phyloP scores from a whole-genome alignment of 2,113 vertebrate genomes.

The Choloepus hoffmanni region DNA sequence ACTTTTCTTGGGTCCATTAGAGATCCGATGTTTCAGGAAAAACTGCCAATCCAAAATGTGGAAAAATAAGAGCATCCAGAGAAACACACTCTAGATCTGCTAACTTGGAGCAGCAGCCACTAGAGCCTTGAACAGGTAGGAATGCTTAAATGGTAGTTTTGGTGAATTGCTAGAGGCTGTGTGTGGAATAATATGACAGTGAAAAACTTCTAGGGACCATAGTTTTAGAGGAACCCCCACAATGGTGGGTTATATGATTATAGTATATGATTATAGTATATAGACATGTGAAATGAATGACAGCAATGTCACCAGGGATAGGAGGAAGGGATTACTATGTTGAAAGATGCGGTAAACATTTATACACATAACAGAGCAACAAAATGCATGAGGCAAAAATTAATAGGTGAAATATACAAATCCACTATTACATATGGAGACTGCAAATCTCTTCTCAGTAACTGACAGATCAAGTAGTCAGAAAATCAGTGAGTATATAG shows the following conservation, averaged over 20 bases:
- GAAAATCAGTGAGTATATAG: neutral
- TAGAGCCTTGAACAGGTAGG: rapidly evolving
- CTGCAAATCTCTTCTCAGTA: neutral
- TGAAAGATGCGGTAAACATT: neutral
- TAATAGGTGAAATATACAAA: neutral
- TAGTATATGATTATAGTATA: neutral
- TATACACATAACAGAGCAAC: neutral
- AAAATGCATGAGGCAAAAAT: conserved; percentile 9
- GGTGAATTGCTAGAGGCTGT: neutral
- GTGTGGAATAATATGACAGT: neutral
- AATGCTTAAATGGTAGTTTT: neutral
- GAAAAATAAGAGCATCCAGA: neutral
- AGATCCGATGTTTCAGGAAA: neutral
- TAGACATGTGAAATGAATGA: neutral
- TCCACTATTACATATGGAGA: neutral
- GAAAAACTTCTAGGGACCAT: neutral
- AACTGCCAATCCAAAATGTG: rapidly evolving
- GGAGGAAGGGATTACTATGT: neutral
- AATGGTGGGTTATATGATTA: too few species aligned
- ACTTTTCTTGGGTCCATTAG: neutral
- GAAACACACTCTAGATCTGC: neutral
- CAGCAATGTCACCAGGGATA: neutral
- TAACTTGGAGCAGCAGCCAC: neutral
- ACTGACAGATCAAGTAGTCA: neutral
- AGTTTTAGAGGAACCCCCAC: too few species aligned